Conservation (phyloP, 2,113 vertebrate species). For the Heterotilapia buettikoferi region DNA sequence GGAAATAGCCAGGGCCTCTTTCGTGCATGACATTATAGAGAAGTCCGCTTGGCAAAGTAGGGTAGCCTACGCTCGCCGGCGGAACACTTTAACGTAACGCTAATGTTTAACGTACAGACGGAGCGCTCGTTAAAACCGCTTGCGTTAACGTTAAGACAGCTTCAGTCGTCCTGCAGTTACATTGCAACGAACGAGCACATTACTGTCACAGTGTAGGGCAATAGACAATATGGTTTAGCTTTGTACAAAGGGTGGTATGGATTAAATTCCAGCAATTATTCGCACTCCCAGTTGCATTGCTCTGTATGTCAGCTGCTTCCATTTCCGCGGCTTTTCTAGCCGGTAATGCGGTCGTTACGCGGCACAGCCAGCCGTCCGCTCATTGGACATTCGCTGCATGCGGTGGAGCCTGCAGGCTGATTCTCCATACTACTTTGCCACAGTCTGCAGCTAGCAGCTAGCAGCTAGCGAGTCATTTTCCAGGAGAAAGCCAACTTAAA, state of each 20-base stretch:
- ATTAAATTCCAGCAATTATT: not conserved
- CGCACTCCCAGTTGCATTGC: not conserved
- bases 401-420: conserved; percentile 11
- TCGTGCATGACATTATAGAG: not conserved
- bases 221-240: not conserved
- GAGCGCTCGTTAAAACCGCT: not conserved
- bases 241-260: not conserved
- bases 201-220: not conserved
- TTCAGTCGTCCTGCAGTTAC: not conserved
- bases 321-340: conserved; percentile 57
- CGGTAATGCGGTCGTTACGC: conserved; percentile 29
- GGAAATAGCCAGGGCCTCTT: conserved; percentile 8
- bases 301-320: conserved; percentile 30
- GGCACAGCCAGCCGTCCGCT: conserved; percentile 17
- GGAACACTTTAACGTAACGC: not conserved
- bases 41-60: not conserved
- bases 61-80: not conserved
- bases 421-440: not conserved
- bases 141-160: not conserved
- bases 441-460: conserved; percentile 21
- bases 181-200: not conserved
- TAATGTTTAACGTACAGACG: not conserved
- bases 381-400: conserved; percentile 31
- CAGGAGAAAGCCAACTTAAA: not conserved
- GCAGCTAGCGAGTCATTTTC: not conserved